Evolutionary conservation across 1,140 invertebrate genomes (phyloP), one percentile per base, ranked within the genome.

Genomic region (Eriocheir sinensis): DNA sequence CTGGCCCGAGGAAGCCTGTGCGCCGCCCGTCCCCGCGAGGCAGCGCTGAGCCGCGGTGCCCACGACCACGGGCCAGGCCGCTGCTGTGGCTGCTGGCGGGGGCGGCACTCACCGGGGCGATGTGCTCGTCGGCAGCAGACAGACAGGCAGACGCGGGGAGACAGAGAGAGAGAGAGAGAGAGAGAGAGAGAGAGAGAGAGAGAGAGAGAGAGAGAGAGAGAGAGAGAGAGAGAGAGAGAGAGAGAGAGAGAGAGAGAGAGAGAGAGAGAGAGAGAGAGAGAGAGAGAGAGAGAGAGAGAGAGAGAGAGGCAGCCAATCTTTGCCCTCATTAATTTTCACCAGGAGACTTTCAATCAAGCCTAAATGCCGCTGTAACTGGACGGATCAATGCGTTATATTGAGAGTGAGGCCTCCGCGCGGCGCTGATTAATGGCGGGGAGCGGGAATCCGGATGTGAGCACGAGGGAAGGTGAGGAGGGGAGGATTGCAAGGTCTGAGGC

Each of bases 341-440:
- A n/a, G 21, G 60, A 72, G 60, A 72, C 60, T 72, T 72, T 72
- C 60, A 72, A 72, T 72, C 60, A 72, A 72, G 60, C 60, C 60
- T 72, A 72, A 72, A 72, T 72, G 60, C 60, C 60, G 60, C 60
- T 72, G 60, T 72, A 72, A n/a, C 21, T 72, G 60, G 60, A 0
- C n/a, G 60, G 60, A 72, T 72, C 60, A 72, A 72, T 72, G 60
- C 60, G 60, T 72, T 72, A 72, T 72, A 72, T 72, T 72, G 21
- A 72, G 60, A 72, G 60, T n/a, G 60, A 72, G 60, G 60, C 60
- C 60, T 72, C 60, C 21, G 60, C 60, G 9, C n/a, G 60, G 60
- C 21, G 21, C 6, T 72, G 60, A 72, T 72, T 72, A 72, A 72
- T 72, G 60, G n/a, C 60, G 60, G 1, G 60, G 60, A 21, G 21